Evolutionary conservation across 2,113 vertebrate genomes (phyloP).

Genomic region (Marmota monax): DNA sequence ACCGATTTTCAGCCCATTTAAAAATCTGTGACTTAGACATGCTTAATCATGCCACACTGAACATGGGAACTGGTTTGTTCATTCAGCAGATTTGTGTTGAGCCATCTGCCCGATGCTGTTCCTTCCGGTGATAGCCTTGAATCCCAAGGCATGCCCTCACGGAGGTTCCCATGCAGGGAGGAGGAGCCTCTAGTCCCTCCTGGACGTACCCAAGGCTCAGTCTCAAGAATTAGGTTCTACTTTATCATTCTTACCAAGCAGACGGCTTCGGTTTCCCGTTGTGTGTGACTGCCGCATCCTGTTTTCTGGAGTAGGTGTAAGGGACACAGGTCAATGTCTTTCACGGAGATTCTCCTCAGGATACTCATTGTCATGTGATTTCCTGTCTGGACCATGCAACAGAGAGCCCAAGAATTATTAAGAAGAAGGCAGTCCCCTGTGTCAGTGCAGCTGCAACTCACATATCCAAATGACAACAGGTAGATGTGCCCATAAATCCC

Average conservation of each 20-base stretch:
- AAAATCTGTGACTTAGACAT: background rate
- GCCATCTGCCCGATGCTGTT: background rate
- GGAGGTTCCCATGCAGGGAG: background rate
- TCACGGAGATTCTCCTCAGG: conserved; percentile 73
- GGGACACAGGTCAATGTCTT: conserved; percentile 70
- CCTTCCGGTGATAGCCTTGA: background rate
- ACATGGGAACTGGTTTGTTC: background rate
- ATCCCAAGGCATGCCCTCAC: background rate
- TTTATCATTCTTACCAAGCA: conserved; percentile 79
- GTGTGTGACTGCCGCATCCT: conserved; percentile 67
- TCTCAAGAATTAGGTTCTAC: background rate
- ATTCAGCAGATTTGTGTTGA: background rate
- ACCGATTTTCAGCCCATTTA: background rate
- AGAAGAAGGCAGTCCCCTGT: background rate
- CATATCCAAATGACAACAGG: background rate
- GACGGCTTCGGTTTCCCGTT: background rate
- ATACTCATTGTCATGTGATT: conserved; percentile 69
- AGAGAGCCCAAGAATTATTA: conserved; percentile 65
- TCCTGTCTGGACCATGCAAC: conserved; percentile 80
- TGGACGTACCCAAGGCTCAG: background rate
- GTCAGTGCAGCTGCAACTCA: background rate
- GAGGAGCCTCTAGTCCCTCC: background rate
- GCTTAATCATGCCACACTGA: background rate
- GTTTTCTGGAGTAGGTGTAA: conserved; percentile 15
- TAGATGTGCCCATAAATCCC: background rate